phyloP scores from a whole-genome alignment of 1,140 invertebrate genomes.

The Spodoptera litura region DNA sequence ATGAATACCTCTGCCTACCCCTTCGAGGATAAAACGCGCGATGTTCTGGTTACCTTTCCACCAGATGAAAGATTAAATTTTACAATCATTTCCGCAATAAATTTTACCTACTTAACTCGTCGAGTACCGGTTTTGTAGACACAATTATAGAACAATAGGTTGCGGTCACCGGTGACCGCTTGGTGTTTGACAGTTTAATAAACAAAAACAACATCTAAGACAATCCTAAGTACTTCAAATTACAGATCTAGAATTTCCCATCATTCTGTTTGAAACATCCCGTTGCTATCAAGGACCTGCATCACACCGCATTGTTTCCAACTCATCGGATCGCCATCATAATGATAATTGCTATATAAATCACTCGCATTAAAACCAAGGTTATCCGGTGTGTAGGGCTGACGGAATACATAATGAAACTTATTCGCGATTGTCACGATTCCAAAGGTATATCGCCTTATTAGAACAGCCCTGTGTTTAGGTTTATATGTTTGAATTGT shows the following conservation, averaged over 20 bases:
- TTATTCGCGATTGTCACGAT: neutral
- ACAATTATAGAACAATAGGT: too few species aligned
- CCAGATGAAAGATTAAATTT: too few species aligned
- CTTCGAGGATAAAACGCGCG: too few species aligned
- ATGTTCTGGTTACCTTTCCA: too few species aligned
- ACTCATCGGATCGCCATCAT: constrained; percentile 40
- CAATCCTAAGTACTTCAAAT: neutral
- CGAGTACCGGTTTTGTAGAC: too few species aligned
- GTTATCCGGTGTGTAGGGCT: constrained; percentile 30
- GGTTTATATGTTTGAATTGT: neutral
- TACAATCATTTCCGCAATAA: too few species aligned
- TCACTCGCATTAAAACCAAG: constrained; percentile 52
- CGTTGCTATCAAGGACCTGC: constrained; percentile 4
- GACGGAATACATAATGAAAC: neutral
- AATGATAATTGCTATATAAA: constrained; percentile 50
- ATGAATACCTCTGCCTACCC: too few species aligned
- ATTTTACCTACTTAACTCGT: too few species aligned
- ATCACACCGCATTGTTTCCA: constrained; percentile 45
- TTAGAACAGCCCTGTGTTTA: neutral
- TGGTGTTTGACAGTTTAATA: too few species aligned
- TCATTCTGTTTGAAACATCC: neutral
- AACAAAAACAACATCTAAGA: too few species aligned
- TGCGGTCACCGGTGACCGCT: too few species aligned
- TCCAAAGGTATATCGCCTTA: neutral
- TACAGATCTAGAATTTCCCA: constrained; percentile 3